Evolutionary conservation across 1,140 invertebrate species (phyloP), one percentile per base, ranked within the genome.

Genomic region (Sarcophaga bullata): DNA sequence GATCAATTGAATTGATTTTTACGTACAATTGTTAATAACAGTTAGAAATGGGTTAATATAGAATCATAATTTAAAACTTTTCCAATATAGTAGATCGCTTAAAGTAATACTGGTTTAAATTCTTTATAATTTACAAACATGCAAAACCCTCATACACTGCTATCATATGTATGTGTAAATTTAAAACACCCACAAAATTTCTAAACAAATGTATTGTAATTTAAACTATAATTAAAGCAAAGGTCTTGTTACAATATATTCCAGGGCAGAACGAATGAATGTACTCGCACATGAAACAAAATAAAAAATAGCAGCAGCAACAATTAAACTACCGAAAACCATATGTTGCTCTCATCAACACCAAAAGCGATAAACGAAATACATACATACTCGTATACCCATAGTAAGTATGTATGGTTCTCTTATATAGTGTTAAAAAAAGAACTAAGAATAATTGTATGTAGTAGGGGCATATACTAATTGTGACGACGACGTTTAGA

Each of bases 261-360:
- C 62, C 62, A 68, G n/a, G n/a, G n/a, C 19, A 4, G 10, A 68
- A 78, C 75, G 19, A 52, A 52, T 50, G 6, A 76, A 49, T 25
- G 62, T 72, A 72, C 19, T 25, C 19, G 62, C 62, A 72, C 17
- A 17, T 8, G 19, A 49, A 78, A 50, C 48, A 4, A 8, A 49
- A 72, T n/a, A 76, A 76, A 76, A 19, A 49, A 6, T 9, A 76
- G 46, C 73, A 76, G n/a, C 11, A 62, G 15, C 62, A 72, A 72
- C 37, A 72, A 62, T 13, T n/a, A 72, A 37, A 37, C 13, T n/a
- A 68, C n/a, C 47, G 75, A 52, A 50, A 76, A 76, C 73, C 73
- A 78, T 78, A 78, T 78, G 75, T 78, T 78, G 75, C 75, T 78
- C 62, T 68, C 17, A 50, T 78, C 49, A 50, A 50, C 49, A 78